These are phyloP conservation scores for Danaus melanippus DNA, from an alignment of 1,140 invertebrate species.

Conservation along the genomic window DNA sequence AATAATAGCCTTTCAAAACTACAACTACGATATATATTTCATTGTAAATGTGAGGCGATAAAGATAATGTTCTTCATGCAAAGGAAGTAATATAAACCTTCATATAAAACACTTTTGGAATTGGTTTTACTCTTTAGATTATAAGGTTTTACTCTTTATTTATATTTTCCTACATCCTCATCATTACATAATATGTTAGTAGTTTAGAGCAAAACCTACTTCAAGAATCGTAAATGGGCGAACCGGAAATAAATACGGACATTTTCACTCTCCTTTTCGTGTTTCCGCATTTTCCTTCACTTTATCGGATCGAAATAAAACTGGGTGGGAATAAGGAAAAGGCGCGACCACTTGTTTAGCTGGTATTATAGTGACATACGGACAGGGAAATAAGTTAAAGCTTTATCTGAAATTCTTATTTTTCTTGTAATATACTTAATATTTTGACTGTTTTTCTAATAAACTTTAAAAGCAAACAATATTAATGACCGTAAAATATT, in stretches of 20 bases:
- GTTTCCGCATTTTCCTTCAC: slow-evolving; percentile 18
- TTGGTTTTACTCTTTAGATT: no score
- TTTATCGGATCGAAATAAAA: slow-evolving; percentile 9
- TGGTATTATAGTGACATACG: slow-evolving; percentile 9
- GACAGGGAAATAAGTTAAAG: neutral
- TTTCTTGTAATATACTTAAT: no score
- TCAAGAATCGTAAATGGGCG: no score
- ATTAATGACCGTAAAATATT: no score
- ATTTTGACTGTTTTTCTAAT: no score
- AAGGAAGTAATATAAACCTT: neutral
- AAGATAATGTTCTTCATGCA: slow-evolving; percentile 12
- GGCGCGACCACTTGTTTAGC: slow-evolving; percentile 9
- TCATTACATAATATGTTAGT: no score
- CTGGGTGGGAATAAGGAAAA: slow-evolving; percentile 15
- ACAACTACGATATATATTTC: slow-evolving; percentile 18
- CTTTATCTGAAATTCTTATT: slow-evolving; percentile 1
- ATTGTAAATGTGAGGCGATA: slow-evolving; percentile 16
- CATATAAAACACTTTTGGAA: no score
- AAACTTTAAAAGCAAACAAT: no score
- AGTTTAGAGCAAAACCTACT: no score
- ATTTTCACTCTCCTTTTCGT: slow-evolving; percentile 14
- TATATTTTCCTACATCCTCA: no score
- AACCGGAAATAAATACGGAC: slow-evolving; percentile 2
- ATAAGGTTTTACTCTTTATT: no score
- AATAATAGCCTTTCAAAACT: slow-evolving; percentile 18